Conservation (phyloP, 2,797 vertebrate species). For the Enteromius thamalakanensis region DNA sequence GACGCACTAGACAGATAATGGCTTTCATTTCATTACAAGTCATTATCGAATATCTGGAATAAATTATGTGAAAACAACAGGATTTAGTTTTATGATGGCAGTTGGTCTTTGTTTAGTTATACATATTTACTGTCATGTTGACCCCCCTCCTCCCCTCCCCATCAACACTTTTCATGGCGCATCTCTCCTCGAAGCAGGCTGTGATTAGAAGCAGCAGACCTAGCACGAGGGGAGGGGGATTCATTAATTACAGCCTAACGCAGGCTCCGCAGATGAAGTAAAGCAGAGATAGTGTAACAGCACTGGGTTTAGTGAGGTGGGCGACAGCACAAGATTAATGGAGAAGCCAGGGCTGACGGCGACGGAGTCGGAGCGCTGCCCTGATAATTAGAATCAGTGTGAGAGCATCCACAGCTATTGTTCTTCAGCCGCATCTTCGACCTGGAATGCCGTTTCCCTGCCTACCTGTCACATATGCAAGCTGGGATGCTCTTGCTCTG, state of each 20-base stretch:
- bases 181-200: conserved; percentile 62
- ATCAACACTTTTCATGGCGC: conserved; percentile 51
- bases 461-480: conserved; percentile 34
- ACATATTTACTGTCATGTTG: conserved; percentile 26
- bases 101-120: conserved; percentile 25
- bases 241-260: conserved; percentile 82
- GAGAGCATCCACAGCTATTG: conserved; percentile 80
- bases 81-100: neutral
- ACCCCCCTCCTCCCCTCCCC: conserved; percentile 24
- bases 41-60: conserved; percentile 8
- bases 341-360: conserved; percentile 79
- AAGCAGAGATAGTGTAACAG: conserved; percentile 85
- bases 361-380: conserved; percentile 83
- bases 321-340: conserved; percentile 87
- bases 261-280: conserved; percentile 80
- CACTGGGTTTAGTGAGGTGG: conserved; percentile 86
- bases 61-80: conserved; percentile 2
- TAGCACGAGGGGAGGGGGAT: conserved; percentile 74
- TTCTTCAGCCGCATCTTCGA: conserved; percentile 58
- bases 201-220: conserved; percentile 83
- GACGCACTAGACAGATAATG: neutral
- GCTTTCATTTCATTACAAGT: neutral
- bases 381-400: conserved; percentile 84
- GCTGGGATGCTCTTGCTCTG: conserved; percentile 7
- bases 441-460: conserved; percentile 25